Percentiles rank a stretch among this genome's conserved stretches.
Evolutionary conservation across 2,888 invertebrate genomes (phyloP).

Genomic region (Acrobasis repandana): DNA sequence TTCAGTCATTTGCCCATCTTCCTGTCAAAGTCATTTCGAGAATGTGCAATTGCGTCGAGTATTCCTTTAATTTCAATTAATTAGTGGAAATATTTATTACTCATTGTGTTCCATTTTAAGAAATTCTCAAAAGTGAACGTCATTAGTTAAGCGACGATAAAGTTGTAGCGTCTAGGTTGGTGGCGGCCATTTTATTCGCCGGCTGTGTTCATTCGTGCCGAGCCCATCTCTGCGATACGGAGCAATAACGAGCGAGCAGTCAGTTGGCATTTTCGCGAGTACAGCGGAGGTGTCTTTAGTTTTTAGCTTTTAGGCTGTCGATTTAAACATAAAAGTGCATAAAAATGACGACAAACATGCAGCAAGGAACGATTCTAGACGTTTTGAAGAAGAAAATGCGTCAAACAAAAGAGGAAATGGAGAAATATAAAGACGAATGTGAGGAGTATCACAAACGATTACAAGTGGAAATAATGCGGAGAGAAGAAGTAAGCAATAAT

Average conservation of each 20-base stretch:
- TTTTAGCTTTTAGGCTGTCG: conserved; percentile 68
- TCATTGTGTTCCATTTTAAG: conserved; percentile 36
- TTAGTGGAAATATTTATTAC: conserved; percentile 40
- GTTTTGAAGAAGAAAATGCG: conserved; percentile 99
- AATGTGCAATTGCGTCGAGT: conserved; percentile 58
- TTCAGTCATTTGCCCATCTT: conserved; percentile 58
- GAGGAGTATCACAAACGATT: conserved; percentile 97
- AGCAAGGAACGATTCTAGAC: conserved; percentile 96
- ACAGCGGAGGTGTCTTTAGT: conserved; percentile 78
- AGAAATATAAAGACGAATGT: conserved; percentile 98
- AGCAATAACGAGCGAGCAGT: conserved; percentile 69
- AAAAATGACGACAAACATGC: conserved; percentile 93
- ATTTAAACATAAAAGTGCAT: conserved; percentile 71
- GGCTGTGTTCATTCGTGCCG: conserved; percentile 80
- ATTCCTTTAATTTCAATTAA: conserved; percentile 47
- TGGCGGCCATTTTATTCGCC: conserved; percentile 82
- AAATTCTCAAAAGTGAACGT: conserved; percentile 41
- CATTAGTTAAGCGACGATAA: conserved; percentile 60
- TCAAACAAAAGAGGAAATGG: conserved; percentile 99
- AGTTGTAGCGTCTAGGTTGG: conserved; percentile 62
- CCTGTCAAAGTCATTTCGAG: conserved; percentile 65
- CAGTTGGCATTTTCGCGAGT: conserved; percentile 83
- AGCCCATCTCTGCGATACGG: conserved; percentile 78
- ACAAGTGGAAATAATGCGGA: conserved; percentile 97
- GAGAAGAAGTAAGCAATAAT: conserved; percentile 96